Conservation (phyloP, 2,797 vertebrate species). For the Onychomys leucogaster region DNA sequence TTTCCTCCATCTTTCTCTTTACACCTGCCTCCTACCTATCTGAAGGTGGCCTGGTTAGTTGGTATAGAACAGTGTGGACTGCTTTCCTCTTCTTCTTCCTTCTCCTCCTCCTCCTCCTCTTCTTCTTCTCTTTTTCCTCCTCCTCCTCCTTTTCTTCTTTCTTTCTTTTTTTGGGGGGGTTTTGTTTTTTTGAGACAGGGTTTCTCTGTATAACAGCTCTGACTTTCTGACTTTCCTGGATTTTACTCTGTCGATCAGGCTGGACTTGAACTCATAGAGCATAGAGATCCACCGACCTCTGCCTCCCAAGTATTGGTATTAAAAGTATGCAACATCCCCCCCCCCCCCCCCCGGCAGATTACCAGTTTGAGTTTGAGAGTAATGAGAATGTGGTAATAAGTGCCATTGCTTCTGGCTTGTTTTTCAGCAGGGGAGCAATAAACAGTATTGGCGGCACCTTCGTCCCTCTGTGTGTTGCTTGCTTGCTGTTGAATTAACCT, state of each 20-base stretch:
- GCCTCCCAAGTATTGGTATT: neutral
- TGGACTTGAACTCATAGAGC: neutral
- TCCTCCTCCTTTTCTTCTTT: too few species aligned
- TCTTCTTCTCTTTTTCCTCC: too few species aligned
- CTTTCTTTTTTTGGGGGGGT: too few species aligned
- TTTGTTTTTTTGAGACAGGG: neutral
- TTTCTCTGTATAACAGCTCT: neutral
- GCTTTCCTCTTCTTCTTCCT: neutral
- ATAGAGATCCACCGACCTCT: neutral
- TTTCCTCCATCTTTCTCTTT: neutral
- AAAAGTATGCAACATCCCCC: too few species aligned
- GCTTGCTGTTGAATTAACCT: conserved; percentile 44
- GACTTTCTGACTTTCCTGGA: neutral
- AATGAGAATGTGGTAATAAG: neutral
- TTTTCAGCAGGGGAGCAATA: neutral
- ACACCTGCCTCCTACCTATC: neutral
- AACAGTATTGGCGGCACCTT: neutral
- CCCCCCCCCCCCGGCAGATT: neutral
- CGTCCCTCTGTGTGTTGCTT: neutral
- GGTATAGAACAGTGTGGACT: neutral
- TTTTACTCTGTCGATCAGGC: neutral
- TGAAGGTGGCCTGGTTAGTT: neutral
- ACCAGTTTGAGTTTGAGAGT: neutral
- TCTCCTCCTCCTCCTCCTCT: too few species aligned
- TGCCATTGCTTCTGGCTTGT: neutral